phyloP scores from a whole-genome alignment of 2,888 invertebrate species.

The Pachycephus smyrnensis region DNA sequence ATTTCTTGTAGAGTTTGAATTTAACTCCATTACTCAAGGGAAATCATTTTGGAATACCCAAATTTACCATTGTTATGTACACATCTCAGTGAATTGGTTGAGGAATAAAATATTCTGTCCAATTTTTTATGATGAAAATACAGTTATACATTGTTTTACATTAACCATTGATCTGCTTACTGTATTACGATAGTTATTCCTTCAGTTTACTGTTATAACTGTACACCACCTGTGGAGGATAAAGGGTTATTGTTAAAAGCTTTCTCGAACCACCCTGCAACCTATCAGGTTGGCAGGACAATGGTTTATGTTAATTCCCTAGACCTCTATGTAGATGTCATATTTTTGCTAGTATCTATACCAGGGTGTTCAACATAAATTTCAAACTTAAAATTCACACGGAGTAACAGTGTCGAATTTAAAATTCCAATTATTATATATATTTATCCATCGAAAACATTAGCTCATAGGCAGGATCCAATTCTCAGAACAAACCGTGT shows the following conservation, averaged over 20 bases:
- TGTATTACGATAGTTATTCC: not conserved
- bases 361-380: not conserved
- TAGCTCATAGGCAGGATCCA: not conserved
- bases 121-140: not conserved
- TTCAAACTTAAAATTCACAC: not conserved
- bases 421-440: not conserved
- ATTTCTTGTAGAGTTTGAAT: not conserved
- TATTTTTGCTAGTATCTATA: conserved; percentile 1
- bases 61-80: not conserved
- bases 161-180: not conserved
- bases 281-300: conserved; percentile 47
- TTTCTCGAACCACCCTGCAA: conserved; percentile 37
- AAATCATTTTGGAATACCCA: not conserved
- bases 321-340: conserved; percentile 3
- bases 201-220: conserved; percentile 6
- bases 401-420: not conserved
- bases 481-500: not conserved
- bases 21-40: not conserved
- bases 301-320: conserved; percentile 57
- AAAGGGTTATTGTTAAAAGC: conserved; percentile 37
- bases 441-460: not conserved
- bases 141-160: not conserved
- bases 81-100: not conserved
- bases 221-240: conserved; percentile 4
- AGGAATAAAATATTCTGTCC: not conserved